Conservation (phyloP, 1,140 invertebrate species). For the Belonocnema kinseyi region DNA sequence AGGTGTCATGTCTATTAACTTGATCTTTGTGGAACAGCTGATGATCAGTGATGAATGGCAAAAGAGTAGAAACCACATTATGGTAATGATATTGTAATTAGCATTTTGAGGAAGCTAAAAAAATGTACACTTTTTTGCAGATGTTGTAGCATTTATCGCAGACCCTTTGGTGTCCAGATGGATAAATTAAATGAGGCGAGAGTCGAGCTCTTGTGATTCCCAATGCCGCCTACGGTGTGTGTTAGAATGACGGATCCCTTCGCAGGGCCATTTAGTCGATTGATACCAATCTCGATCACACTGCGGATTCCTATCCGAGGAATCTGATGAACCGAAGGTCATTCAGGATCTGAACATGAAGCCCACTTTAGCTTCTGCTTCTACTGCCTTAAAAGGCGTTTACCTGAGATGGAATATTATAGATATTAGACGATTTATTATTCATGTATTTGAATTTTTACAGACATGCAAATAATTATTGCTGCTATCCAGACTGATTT, state of each 20-base stretch:
- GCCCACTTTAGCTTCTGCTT: not conserved
- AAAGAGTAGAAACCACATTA: not conserved
- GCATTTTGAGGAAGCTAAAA: not conserved
- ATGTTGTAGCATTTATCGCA: not conserved
- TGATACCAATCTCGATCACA: constrained; percentile 71
- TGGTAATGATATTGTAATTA: not conserved
- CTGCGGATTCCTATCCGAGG: constrained; percentile 55
- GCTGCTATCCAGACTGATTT: too few species aligned
- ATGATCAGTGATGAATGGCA: not conserved
- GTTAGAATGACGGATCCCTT: constrained; percentile 72
- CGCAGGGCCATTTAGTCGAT: constrained; percentile 64
- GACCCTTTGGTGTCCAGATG: constrained; percentile 51
- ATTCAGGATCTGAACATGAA: constrained; percentile 8
- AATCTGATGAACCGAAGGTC: constrained; percentile 34
- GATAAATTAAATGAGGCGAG: constrained; percentile 69
- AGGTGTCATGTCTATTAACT: too few species aligned
- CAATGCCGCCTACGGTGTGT: constrained; percentile 60
- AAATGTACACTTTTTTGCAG: not conserved
- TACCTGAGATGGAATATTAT: not conserved
- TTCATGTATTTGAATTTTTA: too few species aligned
- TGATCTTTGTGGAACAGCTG: not conserved
- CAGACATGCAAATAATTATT: too few species aligned
- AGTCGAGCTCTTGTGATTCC: constrained; percentile 41
- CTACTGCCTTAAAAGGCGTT: not conserved
- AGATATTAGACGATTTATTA: too few species aligned